Evolutionary conservation across 2,113 vertebrate species (phyloP).

Genomic region (Notechis scutatus): DNA sequence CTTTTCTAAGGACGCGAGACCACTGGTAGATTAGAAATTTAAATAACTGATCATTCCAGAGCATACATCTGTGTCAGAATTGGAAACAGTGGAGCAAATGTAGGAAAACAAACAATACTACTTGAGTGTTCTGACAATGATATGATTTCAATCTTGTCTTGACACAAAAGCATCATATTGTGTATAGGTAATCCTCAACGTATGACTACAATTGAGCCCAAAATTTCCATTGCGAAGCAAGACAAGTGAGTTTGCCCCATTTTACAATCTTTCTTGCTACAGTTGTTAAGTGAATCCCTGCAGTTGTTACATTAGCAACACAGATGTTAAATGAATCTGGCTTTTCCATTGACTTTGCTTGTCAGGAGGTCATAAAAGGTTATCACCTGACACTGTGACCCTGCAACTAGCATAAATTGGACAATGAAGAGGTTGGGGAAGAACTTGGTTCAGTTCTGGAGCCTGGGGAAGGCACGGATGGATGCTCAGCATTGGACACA

Average conservation of each 20-base stretch:
- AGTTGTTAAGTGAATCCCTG: background rate
- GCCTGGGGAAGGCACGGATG: no score
- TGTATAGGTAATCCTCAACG: background rate
- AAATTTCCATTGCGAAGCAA: background rate
- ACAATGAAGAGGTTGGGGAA: no score
- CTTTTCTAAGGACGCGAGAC: background rate
- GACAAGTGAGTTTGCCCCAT: background rate
- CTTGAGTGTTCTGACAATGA: background rate
- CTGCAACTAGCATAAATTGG: no score
- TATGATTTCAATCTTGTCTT: background rate
- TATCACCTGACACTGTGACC: no score
- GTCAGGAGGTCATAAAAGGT: no score
- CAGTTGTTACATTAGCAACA: background rate
- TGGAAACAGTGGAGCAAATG: background rate
- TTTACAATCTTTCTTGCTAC: background rate
- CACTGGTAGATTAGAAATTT: background rate
- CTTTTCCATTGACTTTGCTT: background rate
- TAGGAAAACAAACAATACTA: background rate
- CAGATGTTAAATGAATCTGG: background rate
- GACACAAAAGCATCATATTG: background rate
- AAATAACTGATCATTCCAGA: background rate
- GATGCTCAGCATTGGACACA: no score
- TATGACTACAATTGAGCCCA: background rate
- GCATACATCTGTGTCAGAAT: background rate
- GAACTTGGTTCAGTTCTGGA: no score